Conservation (phyloP, 1,140 invertebrate species). For the Pectinophora gossypiella region DNA sequence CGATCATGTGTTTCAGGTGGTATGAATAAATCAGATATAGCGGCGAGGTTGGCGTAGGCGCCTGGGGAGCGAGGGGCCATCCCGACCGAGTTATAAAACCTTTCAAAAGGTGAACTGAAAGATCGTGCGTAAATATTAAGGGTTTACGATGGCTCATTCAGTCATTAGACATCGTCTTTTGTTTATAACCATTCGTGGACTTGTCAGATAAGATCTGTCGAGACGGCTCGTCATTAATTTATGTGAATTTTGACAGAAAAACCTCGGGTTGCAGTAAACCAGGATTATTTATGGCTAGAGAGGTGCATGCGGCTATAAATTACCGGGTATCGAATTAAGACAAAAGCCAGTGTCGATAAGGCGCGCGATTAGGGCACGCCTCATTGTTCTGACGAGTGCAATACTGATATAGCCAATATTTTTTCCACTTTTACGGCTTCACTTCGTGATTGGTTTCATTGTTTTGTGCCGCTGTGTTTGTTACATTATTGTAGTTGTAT, state of each 20-base stretch:
- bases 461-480: slow-evolving; percentile 10
- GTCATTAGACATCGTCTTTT: slow-evolving; percentile 60
- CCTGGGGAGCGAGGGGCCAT: slow-evolving; percentile 42
- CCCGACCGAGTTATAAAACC: slow-evolving; percentile 56
- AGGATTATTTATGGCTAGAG: slow-evolving; percentile 62
- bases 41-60: slow-evolving; percentile 51
- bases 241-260: slow-evolving; percentile 67
- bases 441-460: slow-evolving; percentile 31
- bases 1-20: slow-evolving; percentile 65
- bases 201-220: slow-evolving; percentile 62
- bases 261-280: slow-evolving; percentile 42
- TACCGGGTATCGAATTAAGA: slow-evolving; percentile 65
- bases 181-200: slow-evolving; percentile 63
- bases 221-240: slow-evolving; percentile 57
- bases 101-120: slow-evolving; percentile 60
- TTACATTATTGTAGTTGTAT: no score
- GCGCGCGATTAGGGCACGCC: slow-evolving; percentile 49
- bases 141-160: slow-evolving; percentile 65
- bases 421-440: slow-evolving; percentile 50
- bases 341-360: slow-evolving; percentile 61
- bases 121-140: slow-evolving; percentile 64
- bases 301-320: slow-evolving; percentile 50
- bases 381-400: slow-evolving; percentile 51
- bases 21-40: slow-evolving; percentile 72
- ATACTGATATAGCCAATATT: slow-evolving; percentile 51